phyloP scores from a whole-genome alignment of 2,888 invertebrate species.

The Micropterix aruncella region DNA sequence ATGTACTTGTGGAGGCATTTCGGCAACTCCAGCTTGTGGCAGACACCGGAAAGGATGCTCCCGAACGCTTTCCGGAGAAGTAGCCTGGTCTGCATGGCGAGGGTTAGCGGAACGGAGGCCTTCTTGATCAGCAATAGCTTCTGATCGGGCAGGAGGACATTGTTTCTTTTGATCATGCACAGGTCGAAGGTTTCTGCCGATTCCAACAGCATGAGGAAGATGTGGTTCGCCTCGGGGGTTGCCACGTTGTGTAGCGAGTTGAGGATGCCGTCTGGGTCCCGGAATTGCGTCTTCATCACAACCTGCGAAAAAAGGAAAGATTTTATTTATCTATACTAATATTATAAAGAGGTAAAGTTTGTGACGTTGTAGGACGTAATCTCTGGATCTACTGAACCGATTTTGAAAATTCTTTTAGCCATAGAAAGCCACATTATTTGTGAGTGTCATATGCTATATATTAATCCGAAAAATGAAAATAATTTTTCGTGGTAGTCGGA shows the following conservation, averaged over 20 bases:
- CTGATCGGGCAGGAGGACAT: constrained; percentile 47
- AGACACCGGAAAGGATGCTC: constrained; percentile 37
- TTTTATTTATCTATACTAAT: too few relatives aligned
- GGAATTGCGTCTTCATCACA: constrained; percentile 69
- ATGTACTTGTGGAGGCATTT: constrained; percentile 50
- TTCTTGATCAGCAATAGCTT: constrained; percentile 48
- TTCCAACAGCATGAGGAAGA: constrained; percentile 53
- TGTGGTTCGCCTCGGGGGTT: constrained; percentile 28
- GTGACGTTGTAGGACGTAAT: too few relatives aligned
- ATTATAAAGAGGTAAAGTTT: too few relatives aligned
- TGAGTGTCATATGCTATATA: too few relatives aligned
- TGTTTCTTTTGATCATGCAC: constrained; percentile 65
- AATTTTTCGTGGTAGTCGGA: too few relatives aligned
- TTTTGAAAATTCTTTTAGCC: too few relatives aligned
- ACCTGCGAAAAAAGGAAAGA: constrained; percentile 31
- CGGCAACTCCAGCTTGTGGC: constrained; percentile 47
- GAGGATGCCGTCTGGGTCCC: constrained; percentile 71
- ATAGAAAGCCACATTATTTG: too few relatives aligned
- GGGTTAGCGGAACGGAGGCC: constrained; percentile 50
- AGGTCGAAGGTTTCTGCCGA: constrained; percentile 67
- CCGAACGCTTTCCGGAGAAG: constrained; percentile 43
- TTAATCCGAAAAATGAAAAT: too few relatives aligned
- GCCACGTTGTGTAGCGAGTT: constrained; percentile 60
- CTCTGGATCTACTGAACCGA: too few relatives aligned
- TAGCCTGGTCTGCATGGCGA: constrained; percentile 50